Base-by-base conservation (phyloP, 2,113 vertebrate genomes). In the Ginglymostoma cirratum region DNA sequence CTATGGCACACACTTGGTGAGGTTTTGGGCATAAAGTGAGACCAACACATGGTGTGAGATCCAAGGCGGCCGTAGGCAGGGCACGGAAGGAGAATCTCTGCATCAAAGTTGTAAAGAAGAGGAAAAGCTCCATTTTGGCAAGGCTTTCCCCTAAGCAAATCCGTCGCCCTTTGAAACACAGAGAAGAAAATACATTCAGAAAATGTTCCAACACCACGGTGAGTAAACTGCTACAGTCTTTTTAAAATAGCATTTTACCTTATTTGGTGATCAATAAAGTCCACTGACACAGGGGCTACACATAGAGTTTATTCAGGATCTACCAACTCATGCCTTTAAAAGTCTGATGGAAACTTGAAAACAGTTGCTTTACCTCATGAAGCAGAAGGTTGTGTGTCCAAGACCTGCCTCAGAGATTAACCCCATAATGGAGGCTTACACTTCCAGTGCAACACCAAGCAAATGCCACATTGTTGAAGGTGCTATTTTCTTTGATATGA, bases 41-140 rank as follows among this genome's bases (percentile, higher is more conserved):
- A 34, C 98, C 98, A 0, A 98, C 96, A 4, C 95, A 96, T 90
- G 98, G 97, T 0, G 97, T 97, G 92, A 98, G 98, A 96, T 98
- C 98, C 78, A 98, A 96, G 3, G 98, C 97, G 66, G 98, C 97
- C 48, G 97, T 97, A 24, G 97, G 97, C 94, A 97, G 96, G 10
- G 97, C 96, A 0, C 96, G 97, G 96, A 98, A 98, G 80, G 97
- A 96, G 96, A 98, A 98, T 95, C 42, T 97, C 90, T 97, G 98
- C 76, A 98, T 97, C 96, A 98, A 96, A 1, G 97, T 97, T 0
- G 97, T 96, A 10, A 98, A 98, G 96, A 98, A 97, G 95, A 98
- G 97, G 96, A 98, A 98, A 95, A 98, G 97, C 96, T 98, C 98
- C 98, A 98, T 98, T 96, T 87, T 98, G 96, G 98, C 98, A 96